These are phyloP conservation scores for Eupithecia insigniata DNA, from an alignment of 2,888 invertebrate genomes.

Conservation along the genomic window DNA sequence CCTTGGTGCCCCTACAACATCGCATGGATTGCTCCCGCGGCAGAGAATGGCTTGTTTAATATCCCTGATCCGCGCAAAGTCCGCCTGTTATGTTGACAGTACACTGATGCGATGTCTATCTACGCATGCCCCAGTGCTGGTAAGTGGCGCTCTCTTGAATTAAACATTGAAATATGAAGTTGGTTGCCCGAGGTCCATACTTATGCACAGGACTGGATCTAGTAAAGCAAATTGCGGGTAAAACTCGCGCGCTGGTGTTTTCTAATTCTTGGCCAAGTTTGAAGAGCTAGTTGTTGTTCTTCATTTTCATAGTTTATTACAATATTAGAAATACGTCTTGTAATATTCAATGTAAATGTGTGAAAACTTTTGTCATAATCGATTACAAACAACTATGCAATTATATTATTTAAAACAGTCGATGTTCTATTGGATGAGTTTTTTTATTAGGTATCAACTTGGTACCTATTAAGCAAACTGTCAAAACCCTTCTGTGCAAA, in stretches of 20 bases:
- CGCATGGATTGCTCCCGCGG: constrained; percentile 45
- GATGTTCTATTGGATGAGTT: not conserved
- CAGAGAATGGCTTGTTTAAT: constrained; percentile 63
- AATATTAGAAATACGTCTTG: no score
- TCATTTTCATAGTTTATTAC: no score
- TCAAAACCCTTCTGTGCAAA: no score
- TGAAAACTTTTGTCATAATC: not conserved
- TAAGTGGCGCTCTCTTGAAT: constrained; percentile 3
- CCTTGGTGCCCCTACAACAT: constrained; percentile 31
- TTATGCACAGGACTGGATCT: not conserved
- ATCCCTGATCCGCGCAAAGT: constrained; percentile 68
- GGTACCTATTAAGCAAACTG: no score
- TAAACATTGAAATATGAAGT: not conserved
- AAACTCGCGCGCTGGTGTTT: not conserved
- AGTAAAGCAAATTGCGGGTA: not conserved
- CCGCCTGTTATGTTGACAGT: constrained; percentile 70
- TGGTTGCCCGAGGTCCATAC: not conserved
- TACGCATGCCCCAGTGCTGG: constrained; percentile 34
- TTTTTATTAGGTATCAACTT: not conserved
- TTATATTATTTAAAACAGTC: not conserved
- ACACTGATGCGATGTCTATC: constrained; percentile 59
- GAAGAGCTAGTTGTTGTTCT: not conserved
- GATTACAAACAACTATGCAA: not conserved
- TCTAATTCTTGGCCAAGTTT: not conserved
- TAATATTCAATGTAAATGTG: no score